Evolutionary conservation across 2,113 vertebrate species (phyloP).

Genomic region (Delphinapterus leucas): DNA sequence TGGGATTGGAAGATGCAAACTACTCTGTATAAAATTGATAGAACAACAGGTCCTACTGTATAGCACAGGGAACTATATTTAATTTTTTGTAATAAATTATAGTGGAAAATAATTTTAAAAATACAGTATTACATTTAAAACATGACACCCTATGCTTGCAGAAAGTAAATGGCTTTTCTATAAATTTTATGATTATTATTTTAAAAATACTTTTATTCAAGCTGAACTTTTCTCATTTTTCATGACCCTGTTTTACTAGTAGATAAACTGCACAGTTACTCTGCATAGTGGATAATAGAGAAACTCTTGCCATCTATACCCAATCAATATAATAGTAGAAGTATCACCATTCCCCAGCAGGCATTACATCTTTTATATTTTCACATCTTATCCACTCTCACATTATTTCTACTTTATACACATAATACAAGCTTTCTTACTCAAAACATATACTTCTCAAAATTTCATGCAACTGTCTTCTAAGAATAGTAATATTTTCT

Average conservation of each 20-base stretch:
- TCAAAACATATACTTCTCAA: neutral
- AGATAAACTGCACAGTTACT: neutral
- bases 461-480: neutral
- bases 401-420: neutral
- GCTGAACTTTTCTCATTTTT: neutral
- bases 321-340: neutral
- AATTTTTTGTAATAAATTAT: neutral
- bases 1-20: neutral
- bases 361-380: neutral
- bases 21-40: neutral
- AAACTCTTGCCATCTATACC: neutral
- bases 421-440: neutral
- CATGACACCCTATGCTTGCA: neutral
- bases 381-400: neutral
- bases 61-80: neutral
- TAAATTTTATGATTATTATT: neutral
- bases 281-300: neutral
- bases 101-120: neutral
- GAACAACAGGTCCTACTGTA: neutral
- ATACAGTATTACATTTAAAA: neutral
- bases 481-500: neutral
- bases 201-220: neutral
- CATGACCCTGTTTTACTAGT: neutral
- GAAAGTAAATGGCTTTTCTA: neutral
- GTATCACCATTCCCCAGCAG: neutral